Percentiles rank a stretch among this genome's conserved stretches.
phyloP scores from a whole-genome alignment of 1,140 invertebrate species.

The Drosophila neocordata region DNA sequence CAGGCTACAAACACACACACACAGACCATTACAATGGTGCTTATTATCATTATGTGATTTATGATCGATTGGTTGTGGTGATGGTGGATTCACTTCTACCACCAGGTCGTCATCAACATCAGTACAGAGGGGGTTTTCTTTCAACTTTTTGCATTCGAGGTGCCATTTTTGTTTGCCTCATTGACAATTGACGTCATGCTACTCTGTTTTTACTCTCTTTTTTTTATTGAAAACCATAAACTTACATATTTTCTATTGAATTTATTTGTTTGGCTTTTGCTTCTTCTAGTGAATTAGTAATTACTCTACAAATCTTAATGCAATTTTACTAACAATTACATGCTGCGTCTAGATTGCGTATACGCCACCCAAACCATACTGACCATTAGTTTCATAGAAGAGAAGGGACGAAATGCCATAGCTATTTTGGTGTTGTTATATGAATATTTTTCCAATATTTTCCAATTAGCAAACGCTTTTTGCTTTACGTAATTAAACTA shows the following conservation, averaged over 20 bases:
- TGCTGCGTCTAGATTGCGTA: slow-evolving; percentile 55
- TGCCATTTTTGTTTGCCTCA: not conserved
- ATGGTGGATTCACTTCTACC: not conserved
- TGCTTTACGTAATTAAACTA: slow-evolving; percentile 65
- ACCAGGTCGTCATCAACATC: not conserved
- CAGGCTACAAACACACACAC: not conserved
- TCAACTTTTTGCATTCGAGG: slow-evolving; percentile 19
- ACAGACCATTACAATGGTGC: not conserved
- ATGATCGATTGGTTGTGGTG: slow-evolving; percentile 44
- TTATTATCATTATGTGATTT: slow-evolving; percentile 49
- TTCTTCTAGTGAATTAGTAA: slow-evolving; percentile 36
- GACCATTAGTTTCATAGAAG: not conserved
- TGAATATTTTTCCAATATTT: slow-evolving; percentile 57
- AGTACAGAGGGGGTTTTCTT: slow-evolving; percentile 23
- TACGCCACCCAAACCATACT: slow-evolving; percentile 43
- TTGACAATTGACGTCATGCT: slow-evolving; percentile 37
- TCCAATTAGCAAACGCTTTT: slow-evolving; percentile 71
- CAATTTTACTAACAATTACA: slow-evolving; percentile 53
- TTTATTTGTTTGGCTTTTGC: not conserved
- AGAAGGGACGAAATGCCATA: not conserved
- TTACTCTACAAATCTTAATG: slow-evolving; percentile 65
- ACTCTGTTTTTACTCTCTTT: slow-evolving; percentile 22
- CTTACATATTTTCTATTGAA: slow-evolving; percentile 20
- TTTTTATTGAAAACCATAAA: slow-evolving; percentile 40
- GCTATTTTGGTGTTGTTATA: slow-evolving; percentile 23